Conservation (phyloP, 2,888 invertebrate species). For the Andrena trimmerana region DNA sequence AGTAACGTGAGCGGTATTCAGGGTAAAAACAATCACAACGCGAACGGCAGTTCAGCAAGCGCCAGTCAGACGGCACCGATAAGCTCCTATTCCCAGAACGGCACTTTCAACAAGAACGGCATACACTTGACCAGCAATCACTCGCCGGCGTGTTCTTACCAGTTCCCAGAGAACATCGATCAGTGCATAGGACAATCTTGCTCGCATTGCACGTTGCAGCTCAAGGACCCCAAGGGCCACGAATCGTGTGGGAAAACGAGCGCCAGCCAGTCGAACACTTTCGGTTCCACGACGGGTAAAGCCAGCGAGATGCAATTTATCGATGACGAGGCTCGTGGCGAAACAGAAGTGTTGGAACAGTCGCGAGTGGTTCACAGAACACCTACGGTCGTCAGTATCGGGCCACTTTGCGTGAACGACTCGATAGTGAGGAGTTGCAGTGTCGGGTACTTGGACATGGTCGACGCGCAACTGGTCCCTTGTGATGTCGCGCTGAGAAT, state of each 20-base stretch:
- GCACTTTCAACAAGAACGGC: constrained; percentile 62
- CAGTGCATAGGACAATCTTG: constrained; percentile 69
- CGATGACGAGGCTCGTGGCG: constrained; percentile 88
- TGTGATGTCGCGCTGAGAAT: constrained; percentile 91
- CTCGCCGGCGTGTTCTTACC: constrained; percentile 80
- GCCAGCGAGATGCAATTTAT: constrained; percentile 89
- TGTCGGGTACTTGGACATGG: constrained; percentile 94
- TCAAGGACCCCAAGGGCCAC: constrained; percentile 70
- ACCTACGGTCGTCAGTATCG: constrained; percentile 89
- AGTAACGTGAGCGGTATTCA: constrained; percentile 64
- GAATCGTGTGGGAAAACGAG: constrained; percentile 73
- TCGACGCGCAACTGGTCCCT: constrained; percentile 91
- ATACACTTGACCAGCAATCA: constrained; percentile 71
- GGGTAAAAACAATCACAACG: constrained; percentile 76
- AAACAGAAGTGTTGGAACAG: constrained; percentile 64
- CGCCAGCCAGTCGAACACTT: constrained; percentile 51
- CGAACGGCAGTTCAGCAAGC: constrained; percentile 37
- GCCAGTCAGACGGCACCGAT: constrained; percentile 36
- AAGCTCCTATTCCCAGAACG: constrained; percentile 18
- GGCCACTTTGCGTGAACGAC: constrained; percentile 88
- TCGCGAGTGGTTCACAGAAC: constrained; percentile 81
- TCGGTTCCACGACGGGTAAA: constrained; percentile 76
- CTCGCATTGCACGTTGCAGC: constrained; percentile 71
- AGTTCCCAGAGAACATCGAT: constrained; percentile 75
- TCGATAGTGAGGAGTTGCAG: constrained; percentile 94